Evolutionary conservation across 1,140 invertebrate species (phyloP).

Genomic region (Carposina sasakii): DNA sequence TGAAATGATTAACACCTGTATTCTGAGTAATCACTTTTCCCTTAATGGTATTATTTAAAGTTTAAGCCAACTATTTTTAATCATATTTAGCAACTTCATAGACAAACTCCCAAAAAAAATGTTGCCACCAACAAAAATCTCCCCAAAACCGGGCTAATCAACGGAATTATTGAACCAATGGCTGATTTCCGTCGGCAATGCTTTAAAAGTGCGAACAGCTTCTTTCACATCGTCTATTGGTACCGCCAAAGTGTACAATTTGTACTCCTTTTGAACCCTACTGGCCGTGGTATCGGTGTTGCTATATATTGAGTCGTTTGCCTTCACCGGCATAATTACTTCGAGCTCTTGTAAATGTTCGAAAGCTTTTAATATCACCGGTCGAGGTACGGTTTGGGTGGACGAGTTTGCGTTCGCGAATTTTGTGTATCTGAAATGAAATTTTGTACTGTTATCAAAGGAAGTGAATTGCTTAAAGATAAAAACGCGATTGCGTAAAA

Average conservation of each 20-base stretch:
- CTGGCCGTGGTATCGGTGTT: too few relatives aligned
- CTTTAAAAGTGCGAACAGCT: slow-evolving; percentile 79
- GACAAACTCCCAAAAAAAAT: too few relatives aligned
- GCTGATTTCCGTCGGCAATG: slow-evolving; percentile 85
- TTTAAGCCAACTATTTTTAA: too few relatives aligned
- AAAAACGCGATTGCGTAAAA: too few relatives aligned
- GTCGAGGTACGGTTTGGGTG: slow-evolving; percentile 82
- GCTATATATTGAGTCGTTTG: too few relatives aligned
- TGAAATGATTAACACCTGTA: too few relatives aligned
- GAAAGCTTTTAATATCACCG: slow-evolving; percentile 93
- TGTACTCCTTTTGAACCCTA: too few relatives aligned
- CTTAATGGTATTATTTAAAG: too few relatives aligned
- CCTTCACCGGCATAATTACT: slow-evolving; percentile 80
- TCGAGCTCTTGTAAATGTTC: slow-evolving; percentile 89
- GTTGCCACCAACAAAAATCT: slow-evolving; percentile 3
- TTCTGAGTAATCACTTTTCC: too few relatives aligned
- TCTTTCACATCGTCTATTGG: slow-evolving; percentile 83
- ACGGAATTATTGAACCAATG: slow-evolving; percentile 86
- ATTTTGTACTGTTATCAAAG: too few relatives aligned
- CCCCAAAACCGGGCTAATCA: slow-evolving; percentile 40
- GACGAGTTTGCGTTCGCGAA: slow-evolving; percentile 83
- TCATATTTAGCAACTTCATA: too few relatives aligned
- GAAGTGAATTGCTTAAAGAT: too few relatives aligned
- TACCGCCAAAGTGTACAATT: slow-evolving; percentile 82
- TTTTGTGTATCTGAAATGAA: slow-evolving; percentile 82